Percentiles rank a stretch among this genome's conserved stretches.
Conservation (phyloP, 2,113 vertebrate genomes). For the Proterorhinus semilunaris region DNA sequence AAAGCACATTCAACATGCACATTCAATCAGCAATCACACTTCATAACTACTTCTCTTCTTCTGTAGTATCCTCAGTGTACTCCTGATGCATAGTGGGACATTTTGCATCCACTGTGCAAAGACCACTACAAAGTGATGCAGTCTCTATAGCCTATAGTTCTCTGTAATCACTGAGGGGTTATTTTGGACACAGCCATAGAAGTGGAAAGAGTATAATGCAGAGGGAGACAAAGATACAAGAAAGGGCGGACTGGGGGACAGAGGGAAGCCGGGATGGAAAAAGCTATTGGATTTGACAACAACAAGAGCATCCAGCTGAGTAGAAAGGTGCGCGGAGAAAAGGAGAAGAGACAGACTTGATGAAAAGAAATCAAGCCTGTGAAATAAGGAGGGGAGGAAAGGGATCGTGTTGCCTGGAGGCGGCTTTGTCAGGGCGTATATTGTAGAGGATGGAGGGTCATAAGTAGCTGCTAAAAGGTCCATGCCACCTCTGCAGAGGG, state of each 20-base stretch:
- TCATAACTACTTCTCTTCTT: neutral
- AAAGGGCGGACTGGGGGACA: constrained; percentile 28
- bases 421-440: constrained; percentile 50
- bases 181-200: constrained; percentile 11
- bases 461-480: constrained; percentile 74
- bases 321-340: constrained; percentile 63
- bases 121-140: constrained; percentile 43
- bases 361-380: constrained; percentile 63
- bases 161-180: constrained; percentile 5
- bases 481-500: constrained; percentile 67
- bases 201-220: constrained; percentile 49
- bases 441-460: constrained; percentile 59
- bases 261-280: constrained; percentile 41
- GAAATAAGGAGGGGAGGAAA: constrained; percentile 55
- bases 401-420: constrained; percentile 43
- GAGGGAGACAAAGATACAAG: constrained; percentile 50
- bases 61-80: neutral
- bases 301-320: constrained; percentile 63
- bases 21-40: neutral
- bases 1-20: no score
- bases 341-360: constrained; percentile 56
- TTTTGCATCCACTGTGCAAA: neutral
- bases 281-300: constrained; percentile 57
- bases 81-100: neutral
- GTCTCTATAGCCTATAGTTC: neutral